Percentiles rank a stretch among this genome's conserved stretches.
Conservation (phyloP, 2,888 invertebrate species). For the Labia minor region DNA sequence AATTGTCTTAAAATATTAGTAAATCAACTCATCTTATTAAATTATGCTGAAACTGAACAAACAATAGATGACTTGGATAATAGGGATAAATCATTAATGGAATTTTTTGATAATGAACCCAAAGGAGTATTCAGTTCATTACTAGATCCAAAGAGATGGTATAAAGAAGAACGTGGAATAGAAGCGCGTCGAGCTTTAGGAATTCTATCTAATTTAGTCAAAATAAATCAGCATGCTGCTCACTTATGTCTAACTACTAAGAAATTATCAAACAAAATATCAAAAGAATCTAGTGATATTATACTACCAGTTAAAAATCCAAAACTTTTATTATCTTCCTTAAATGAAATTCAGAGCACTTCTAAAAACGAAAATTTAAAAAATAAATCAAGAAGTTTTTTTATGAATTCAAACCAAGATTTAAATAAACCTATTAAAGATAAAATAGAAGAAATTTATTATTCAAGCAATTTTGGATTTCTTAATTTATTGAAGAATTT, state of each 20-base stretch:
- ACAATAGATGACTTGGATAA: constrained; percentile 16
- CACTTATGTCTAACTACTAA: background rate
- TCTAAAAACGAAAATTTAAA: too few relatives aligned
- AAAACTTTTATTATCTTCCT: background rate
- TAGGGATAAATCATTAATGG: constrained; percentile 13
- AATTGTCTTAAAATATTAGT: constrained; percentile 7
- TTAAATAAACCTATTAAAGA: background rate
- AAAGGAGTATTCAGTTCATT: background rate
- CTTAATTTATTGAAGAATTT: background rate
- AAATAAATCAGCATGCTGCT: background rate
- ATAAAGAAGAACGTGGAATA: constrained; percentile 17
- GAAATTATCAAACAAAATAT: background rate
- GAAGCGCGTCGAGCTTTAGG: constrained; percentile 17
- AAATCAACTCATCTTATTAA: background rate
- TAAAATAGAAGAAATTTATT: background rate
- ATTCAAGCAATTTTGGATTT: background rate
- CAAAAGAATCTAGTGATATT: background rate
- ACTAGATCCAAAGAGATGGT: constrained; percentile 13
- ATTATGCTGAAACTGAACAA: constrained; percentile 1
- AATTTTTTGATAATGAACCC: background rate
- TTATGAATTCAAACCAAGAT: background rate
- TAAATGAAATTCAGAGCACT: background rate
- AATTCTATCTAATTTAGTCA: background rate
- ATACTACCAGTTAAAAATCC: background rate
- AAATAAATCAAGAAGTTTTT: background rate